Percentiles rank a stretch among this genome's conserved stretches.
Conservation (phyloP, 2,797 vertebrate genomes). For the Podargus strigoides region DNA sequence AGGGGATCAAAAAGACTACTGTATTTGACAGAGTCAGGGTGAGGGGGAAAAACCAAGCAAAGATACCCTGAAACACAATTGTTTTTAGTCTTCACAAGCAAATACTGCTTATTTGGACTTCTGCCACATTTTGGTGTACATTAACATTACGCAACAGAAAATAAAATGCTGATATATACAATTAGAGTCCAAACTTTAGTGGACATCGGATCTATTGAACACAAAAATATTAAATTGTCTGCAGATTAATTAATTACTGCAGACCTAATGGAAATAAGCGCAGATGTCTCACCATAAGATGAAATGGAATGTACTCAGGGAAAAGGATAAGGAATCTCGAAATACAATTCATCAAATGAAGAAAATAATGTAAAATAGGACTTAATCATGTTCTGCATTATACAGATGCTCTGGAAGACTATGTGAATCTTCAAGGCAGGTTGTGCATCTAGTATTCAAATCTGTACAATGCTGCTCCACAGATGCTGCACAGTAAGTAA, state of each 20-base stretch:
- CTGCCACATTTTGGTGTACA: background rate
- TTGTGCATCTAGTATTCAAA: background rate
- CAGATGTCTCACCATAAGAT: conserved; percentile 2
- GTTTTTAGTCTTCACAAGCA: background rate
- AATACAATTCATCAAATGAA: background rate
- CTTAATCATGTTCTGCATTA: background rate
- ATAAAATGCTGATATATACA: background rate
- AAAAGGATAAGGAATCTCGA: background rate
- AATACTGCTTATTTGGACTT: background rate
- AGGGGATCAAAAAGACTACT: background rate
- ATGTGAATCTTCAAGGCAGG: background rate
- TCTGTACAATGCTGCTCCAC: background rate
- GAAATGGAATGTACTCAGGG: background rate
- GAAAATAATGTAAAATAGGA: background rate
- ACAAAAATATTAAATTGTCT: background rate
- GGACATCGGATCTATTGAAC: background rate
- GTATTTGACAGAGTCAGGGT: background rate
- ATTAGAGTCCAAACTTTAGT: background rate
- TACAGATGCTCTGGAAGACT: background rate
- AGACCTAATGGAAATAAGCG: background rate
- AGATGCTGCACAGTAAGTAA: background rate
- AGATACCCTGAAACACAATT: background rate
- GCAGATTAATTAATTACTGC: conserved; percentile 11
- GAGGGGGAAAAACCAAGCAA: background rate
- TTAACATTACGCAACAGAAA: background rate